phyloP scores from a whole-genome alignment of 2,888 invertebrate genomes.

The Folsomia candida region DNA sequence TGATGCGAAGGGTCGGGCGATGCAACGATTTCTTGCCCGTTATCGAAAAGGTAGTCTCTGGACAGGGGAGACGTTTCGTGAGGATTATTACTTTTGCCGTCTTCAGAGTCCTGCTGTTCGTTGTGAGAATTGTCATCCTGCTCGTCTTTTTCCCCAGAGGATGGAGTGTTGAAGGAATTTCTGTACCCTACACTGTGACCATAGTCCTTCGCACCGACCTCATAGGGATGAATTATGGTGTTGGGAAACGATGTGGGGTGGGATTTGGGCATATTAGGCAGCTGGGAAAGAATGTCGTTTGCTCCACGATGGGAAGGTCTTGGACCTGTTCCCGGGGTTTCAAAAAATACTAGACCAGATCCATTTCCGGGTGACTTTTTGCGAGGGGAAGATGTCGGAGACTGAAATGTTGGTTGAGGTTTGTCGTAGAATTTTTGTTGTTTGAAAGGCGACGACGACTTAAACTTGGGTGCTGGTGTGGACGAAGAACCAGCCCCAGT shows the following conservation, averaged over 20 bases:
- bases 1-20: neutral
- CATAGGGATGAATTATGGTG: slow-evolving; percentile 47
- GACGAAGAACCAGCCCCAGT: neutral
- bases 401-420: slow-evolving; percentile 10
- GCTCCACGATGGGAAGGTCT: slow-evolving; percentile 39
- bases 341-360: slow-evolving; percentile 40
- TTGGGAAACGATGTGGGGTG: slow-evolving; percentile 19
- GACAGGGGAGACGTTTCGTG: too few species aligned
- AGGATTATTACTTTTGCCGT: neutral
- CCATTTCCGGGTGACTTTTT: slow-evolving; percentile 14
- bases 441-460: slow-evolving; percentile 4
- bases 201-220: slow-evolving; percentile 45
- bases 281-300: slow-evolving; percentile 36
- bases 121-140: neutral
- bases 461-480: slow-evolving; percentile 12
- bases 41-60: slow-evolving; percentile 21
- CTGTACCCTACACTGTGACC: slow-evolving; percentile 44
- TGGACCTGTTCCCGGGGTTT: slow-evolving; percentile 36
- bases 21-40: slow-evolving; percentile 20
- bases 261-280: slow-evolving; percentile 28
- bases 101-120: neutral
- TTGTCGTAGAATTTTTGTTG: neutral
- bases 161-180: neutral
- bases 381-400: neutral
- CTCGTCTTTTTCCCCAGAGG: neutral